These are phyloP conservation scores for Xanthostigma xanthostigma DNA, from an alignment of 2,888 invertebrate species.

Conservation along the genomic window DNA sequence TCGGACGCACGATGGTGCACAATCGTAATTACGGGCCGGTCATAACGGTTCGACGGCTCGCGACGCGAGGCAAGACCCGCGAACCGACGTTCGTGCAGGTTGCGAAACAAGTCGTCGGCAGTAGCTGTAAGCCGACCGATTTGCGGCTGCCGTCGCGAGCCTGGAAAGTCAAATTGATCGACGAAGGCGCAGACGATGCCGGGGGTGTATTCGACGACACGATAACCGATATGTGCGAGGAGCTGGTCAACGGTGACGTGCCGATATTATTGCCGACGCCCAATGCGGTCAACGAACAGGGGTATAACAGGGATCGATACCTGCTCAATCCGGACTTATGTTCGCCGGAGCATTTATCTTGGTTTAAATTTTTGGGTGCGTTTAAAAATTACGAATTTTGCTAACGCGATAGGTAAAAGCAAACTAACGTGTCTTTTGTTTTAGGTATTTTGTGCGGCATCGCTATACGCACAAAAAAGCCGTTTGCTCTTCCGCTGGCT, in stretches of 20 bases:
- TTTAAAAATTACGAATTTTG: not conserved
- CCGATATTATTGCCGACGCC: slow-evolving; percentile 45
- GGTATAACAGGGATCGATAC: slow-evolving; percentile 44
- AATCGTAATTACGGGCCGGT: slow-evolving; percentile 50
- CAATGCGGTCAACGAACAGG: slow-evolving; percentile 42
- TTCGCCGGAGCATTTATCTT: slow-evolving; percentile 34
- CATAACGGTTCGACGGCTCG: slow-evolving; percentile 43
- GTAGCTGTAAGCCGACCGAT: slow-evolving; percentile 38
- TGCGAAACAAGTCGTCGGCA: slow-evolving; percentile 43
- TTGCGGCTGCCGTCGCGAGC: slow-evolving; percentile 44
- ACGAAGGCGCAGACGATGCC: slow-evolving; percentile 53
- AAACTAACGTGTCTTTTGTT: slow-evolving; percentile 5
- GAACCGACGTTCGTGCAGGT: slow-evolving; percentile 46
- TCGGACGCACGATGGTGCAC: slow-evolving; percentile 51
- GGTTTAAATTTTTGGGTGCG: slow-evolving; percentile 45
- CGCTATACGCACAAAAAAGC: slow-evolving; percentile 49
- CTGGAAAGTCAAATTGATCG: slow-evolving; percentile 49
- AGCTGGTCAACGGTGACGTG: slow-evolving; percentile 39
- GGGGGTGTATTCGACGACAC: slow-evolving; percentile 56
- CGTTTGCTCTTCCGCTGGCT: slow-evolving; percentile 44
- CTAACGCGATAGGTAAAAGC: too few relatives aligned
- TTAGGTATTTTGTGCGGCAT: slow-evolving; percentile 44
- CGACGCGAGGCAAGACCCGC: slow-evolving; percentile 37
- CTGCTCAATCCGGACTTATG: slow-evolving; percentile 41
- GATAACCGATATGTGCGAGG: slow-evolving; percentile 51